Base-by-base conservation (phyloP, 2,888 invertebrate genomes). In the Metacarcinus magister region DNA sequence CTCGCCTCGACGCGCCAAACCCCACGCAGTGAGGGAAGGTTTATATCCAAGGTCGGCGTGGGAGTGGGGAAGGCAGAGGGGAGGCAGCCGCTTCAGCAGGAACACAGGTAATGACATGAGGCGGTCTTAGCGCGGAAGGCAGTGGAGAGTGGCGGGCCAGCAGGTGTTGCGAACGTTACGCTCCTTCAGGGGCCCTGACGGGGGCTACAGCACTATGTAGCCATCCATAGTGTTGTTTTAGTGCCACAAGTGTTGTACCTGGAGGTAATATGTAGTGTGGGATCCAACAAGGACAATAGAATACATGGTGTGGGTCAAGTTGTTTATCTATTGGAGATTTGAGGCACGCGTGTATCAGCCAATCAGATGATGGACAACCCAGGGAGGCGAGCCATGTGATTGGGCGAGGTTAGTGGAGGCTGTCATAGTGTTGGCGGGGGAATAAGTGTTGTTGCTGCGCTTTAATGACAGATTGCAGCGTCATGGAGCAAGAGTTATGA, bases 141-240 rank as follows among this genome's bases (percentile, higher is more conserved):
- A 91, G 44, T 46, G n/a, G 46, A 48, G 44, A 48, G 91, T 48
- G 46, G 91, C 91, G 46, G 75, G n/a, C 44, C 93, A 75, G 93
- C 93, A 93, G 93, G 93, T 93, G 93, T 93, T 60, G 75, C 54
- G 43, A 13, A 44, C 44, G 93, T 75, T 93, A 93, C 75, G 93
- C 93, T 93, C 44, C n/a, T 28, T 93, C 44, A 32, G 93, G 93
- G 93, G 93, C 93, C 93, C 67, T 23, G n/a, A 60, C 43, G 75
- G 16, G n/a, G n/a, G 23, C 32, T 75, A 93, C 75, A 44, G 23
- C 39, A 44, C 3, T 75, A 44, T 39, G 43, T 43, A 48, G 48
- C 93, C 16, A 44, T 60, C 44, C 75, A n/a, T 43, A 10, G 60
- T 16, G 82, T 43, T 23, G 13, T 54, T 93, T 75, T 93, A 93